phyloP scores from a whole-genome alignment of 2,888 invertebrate genomes.

The Drosophila ustulata region DNA sequence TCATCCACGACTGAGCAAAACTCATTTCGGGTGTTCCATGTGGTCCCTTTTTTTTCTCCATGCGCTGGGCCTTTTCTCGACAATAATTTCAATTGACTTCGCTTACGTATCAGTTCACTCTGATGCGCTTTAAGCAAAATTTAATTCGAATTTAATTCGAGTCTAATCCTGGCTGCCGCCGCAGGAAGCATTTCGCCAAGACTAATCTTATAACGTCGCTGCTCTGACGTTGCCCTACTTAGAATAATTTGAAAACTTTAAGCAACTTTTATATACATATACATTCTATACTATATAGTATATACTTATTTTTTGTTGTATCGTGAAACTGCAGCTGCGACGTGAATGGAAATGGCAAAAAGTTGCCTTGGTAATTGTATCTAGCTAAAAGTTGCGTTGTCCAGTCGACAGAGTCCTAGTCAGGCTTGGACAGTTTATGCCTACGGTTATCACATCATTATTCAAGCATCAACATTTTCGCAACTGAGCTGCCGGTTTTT shows the following conservation, averaged over 20 bases:
- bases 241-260: conserved; percentile 79
- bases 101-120: conserved; percentile 73
- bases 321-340: conserved; percentile 68
- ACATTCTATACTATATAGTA: not conserved
- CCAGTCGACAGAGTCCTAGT: conserved; percentile 10
- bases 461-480: conserved; percentile 78
- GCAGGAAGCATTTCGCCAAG: conserved; percentile 45
- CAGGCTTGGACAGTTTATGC: conserved; percentile 67
- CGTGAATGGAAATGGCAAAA: conserved; percentile 41
- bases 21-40: conserved; percentile 22
- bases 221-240: conserved; percentile 61
- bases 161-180: conserved; percentile 45
- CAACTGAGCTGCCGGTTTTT: conserved; percentile 48
- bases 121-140: conserved; percentile 72
- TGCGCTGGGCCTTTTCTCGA: not conserved
- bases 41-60: conserved; percentile 6
- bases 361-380: conserved; percentile 62
- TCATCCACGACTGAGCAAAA: conserved; percentile 37
- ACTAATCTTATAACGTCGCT: conserved; percentile 62
- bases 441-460: conserved; percentile 80
- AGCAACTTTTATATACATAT: conserved; percentile 40
- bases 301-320: conserved; percentile 13
- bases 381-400: conserved; percentile 46
- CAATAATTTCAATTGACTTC: conserved; percentile 60
- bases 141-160: conserved; percentile 76